Conservation (phyloP, 2,797 vertebrate genomes). For the Darevskia nairensis region DNA sequence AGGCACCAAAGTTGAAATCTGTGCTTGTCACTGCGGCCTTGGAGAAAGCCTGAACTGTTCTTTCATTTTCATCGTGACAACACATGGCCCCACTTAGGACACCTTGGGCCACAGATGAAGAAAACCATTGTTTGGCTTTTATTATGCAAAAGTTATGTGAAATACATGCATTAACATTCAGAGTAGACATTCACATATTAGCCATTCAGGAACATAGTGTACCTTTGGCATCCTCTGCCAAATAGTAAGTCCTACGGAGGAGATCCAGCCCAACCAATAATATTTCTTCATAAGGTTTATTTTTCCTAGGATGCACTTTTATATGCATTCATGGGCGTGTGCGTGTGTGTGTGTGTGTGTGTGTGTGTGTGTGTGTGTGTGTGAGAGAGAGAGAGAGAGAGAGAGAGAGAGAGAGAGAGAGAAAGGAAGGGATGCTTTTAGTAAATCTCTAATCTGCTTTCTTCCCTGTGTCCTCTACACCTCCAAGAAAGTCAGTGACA, state of each 20-base stretch:
- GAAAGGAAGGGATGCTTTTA: not conserved
- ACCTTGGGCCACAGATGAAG: not conserved
- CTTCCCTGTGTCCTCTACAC: not conserved
- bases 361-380: too few relatives aligned
- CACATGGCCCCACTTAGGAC: not conserved
- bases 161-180: not conserved
- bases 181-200: not conserved
- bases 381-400: too few relatives aligned
- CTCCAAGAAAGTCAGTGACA: not conserved
- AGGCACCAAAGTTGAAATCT: not conserved
- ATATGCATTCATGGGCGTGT: not conserved
- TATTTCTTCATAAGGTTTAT: not conserved
- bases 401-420: too few relatives aligned
- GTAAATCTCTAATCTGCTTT: slow-evolving; percentile 11
- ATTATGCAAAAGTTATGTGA: not conserved
- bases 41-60: not conserved
- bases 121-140: not conserved
- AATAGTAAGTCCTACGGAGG: not conserved
- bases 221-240: not conserved
- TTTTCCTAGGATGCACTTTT: not conserved
- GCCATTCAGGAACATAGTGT: not conserved
- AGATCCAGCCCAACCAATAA: not conserved
- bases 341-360: not conserved
- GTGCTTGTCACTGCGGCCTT: not conserved
- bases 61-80: not conserved